phyloP scores from a whole-genome alignment of 2,113 vertebrate species.

The Lota lota region DNA sequence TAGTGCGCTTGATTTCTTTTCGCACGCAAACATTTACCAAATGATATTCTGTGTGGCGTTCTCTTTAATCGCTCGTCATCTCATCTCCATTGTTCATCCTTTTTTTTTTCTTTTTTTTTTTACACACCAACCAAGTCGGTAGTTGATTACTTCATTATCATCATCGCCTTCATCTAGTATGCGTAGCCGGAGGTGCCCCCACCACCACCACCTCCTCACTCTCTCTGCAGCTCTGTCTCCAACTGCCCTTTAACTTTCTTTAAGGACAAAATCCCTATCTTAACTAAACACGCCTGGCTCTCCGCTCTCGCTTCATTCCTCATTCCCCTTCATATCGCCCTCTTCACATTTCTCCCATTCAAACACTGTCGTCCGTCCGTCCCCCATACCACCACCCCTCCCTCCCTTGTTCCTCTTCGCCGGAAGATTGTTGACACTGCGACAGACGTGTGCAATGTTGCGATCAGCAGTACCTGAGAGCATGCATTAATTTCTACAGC shows the following conservation, averaged over 20 bases:
- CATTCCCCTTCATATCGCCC: background rate
- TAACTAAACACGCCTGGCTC: background rate
- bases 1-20: background rate
- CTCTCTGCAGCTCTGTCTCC: background rate
- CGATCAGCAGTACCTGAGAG: conserved; percentile 59
- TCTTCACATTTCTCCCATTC: background rate
- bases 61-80: background rate
- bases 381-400: background rate
- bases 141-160: background rate
- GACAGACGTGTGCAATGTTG: conserved; percentile 36
- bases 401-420: background rate
- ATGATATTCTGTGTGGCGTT: background rate
- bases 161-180: background rate
- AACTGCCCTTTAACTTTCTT: conserved; percentile 2
- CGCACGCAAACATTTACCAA: background rate
- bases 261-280: background rate
- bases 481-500: conserved; percentile 55
- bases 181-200: no score
- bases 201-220: background rate
- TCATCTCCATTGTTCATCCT: background rate
- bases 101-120: background rate
- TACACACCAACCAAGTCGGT: background rate
- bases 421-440: conserved; percentile 15
- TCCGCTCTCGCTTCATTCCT: background rate
- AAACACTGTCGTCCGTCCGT: background rate